Evolutionary conservation across 2,113 vertebrate species (phyloP).

Genomic region (Osmerus mordax): DNA sequence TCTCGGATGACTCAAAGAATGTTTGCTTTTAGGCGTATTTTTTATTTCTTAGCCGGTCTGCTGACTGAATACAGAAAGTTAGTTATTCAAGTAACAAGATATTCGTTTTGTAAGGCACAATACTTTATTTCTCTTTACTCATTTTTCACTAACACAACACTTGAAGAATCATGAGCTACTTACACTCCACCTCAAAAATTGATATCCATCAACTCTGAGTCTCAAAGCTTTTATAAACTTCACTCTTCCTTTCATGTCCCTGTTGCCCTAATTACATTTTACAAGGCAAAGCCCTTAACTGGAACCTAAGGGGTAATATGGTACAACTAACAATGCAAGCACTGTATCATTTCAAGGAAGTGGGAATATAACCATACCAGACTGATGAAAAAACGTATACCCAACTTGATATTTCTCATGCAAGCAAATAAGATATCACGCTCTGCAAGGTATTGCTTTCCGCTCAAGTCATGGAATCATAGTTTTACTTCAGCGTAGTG

Average conservation of each 20-base stretch:
- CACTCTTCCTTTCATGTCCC: conserved; percentile 4
- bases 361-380: no score
- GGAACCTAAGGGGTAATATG: not conserved
- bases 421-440: not conserved
- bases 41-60: no score
- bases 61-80: no score
- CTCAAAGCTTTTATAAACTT: conserved; percentile 7
- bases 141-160: no score
- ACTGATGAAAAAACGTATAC: no score
- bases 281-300: conserved; percentile 11
- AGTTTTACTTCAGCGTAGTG: not conserved
- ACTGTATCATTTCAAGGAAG: not conserved
- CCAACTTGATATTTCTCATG: no score
- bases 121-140: no score
- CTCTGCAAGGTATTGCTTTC: not conserved
- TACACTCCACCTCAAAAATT: no score
- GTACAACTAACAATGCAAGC: not conserved
- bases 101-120: no score
- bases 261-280: conserved; percentile 21
- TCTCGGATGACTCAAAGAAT: no score
- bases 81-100: no score
- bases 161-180: not conserved
- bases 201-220: not conserved
- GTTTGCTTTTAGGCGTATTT: no score
- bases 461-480: not conserved